Evolutionary conservation across 2,888 invertebrate genomes (phyloP), one percentile per base, ranked within the genome.

Genomic region (Papilio protenor): DNA sequence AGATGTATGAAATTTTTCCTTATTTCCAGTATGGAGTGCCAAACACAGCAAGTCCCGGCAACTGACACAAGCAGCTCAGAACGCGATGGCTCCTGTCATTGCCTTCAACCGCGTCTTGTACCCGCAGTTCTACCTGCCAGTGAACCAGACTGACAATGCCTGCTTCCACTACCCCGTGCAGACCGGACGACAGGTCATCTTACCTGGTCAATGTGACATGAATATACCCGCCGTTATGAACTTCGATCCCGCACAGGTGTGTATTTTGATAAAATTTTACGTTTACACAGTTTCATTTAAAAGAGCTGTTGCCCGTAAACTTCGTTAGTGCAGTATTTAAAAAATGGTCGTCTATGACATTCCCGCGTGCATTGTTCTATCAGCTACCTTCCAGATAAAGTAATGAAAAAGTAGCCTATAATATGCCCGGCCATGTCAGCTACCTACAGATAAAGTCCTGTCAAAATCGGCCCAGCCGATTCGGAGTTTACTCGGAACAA

Each of bases 151-250:
- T 5, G 88, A 90, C 73, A 79, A 55, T 0, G 87, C 88, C 21
- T 94, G 94, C 83, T 94, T 94, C 91, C 87, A 92, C 83, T 93
- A 93, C 80, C 94, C 93, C 0, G 82, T 79, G 2, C 82, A 83
- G 11, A 81, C 84, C 1, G 89, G 87, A 1, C 81, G 85, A 16
- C 85, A 83, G 57, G 85, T 93, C 72, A 85, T 92, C n/a, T 73
- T 94, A 21, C 92, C 90, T 64, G 94, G 94, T 49, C 90, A 90
- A 78, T 94, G 94, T 49, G 90, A 93, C 81, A 18, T 55, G 0
- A 81, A 83, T 66, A 92, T 94, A 78, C 86, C 90, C 1, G 88
- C 88, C 8, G 84, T 87, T n/a, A 77, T 77, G 21, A 79, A 86
- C 78, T 92, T 94, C 78, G 83, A 91, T 69, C 82, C 88, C 5